Evolutionary conservation across 2,113 vertebrate species (phyloP).

Genomic region (Ceuthmochares aereus): DNA sequence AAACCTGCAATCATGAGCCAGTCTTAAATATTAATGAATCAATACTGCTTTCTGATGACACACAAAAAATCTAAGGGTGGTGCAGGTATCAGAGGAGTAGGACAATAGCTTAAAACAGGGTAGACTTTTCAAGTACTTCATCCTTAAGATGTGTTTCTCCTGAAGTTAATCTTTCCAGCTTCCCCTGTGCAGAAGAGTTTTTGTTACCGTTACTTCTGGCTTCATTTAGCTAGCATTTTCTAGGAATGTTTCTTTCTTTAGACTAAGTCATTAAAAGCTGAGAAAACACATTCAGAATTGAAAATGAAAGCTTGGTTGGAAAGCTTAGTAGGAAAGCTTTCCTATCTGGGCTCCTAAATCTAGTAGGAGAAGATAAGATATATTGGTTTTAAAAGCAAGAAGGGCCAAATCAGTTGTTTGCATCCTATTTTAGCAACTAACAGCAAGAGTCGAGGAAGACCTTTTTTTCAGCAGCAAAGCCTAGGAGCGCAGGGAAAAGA

Average conservation of each 20-base stretch:
- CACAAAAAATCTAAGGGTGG: not conserved
- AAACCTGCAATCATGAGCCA: not conserved
- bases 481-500: not conserved
- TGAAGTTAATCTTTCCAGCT: not conserved
- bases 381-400: not conserved
- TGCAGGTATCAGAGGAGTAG: not conserved
- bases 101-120: not conserved
- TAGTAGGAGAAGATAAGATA: not conserved
- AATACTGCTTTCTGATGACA: not conserved
- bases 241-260: constrained; percentile 5
- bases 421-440: not conserved
- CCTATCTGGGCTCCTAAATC: not conserved
- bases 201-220: not conserved
- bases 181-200: not conserved
- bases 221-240: not conserved
- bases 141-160: not conserved
- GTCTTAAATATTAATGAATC: not conserved
- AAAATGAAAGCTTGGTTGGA: not conserved
- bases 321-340: not conserved
- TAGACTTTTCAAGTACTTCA: not conserved
- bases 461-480: not conserved
- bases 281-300: not conserved
- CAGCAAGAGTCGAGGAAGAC: not conserved
- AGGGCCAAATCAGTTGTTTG: not conserved
- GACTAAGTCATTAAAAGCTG: not conserved